Conservation (phyloP, 2,113 vertebrate genomes). For the Pimephales promelas region DNA sequence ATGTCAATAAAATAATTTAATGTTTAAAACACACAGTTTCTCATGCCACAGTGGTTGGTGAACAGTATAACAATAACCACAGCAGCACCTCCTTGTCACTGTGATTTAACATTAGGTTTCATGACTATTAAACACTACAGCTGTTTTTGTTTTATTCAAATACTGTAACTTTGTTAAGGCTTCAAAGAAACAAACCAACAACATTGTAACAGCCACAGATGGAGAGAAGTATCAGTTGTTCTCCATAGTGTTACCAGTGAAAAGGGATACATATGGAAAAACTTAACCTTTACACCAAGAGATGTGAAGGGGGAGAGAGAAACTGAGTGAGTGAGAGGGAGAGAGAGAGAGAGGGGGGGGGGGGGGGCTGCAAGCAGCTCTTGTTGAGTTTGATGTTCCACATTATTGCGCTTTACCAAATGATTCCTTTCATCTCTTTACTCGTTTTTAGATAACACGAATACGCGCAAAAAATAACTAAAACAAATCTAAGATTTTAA, state of each 20-base stretch:
- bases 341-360: conserved; percentile 1
- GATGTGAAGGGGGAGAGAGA: conserved; percentile 49
- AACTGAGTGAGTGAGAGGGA: neutral
- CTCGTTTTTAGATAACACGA: conserved; percentile 36
- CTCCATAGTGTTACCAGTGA: conserved; percentile 39
- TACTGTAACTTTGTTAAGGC: neutral
- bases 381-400: conserved; percentile 39
- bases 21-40: neutral
- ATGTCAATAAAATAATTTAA: too few species aligned
- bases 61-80: neutral
- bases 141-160: neutral
- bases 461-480: conserved; percentile 8
- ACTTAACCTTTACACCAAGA: conserved; percentile 65
- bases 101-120: neutral
- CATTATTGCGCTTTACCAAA: conserved; percentile 1
- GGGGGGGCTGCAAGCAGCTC: neutral
- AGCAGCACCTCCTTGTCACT: neutral
- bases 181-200: conserved; percentile 37
- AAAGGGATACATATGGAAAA: conserved; percentile 74
- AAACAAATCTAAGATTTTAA: conserved; percentile 4
- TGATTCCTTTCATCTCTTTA: conserved; percentile 30
- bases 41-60: neutral
- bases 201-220: conserved; percentile 47
- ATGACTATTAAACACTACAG: neutral
- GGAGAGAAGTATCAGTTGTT: conserved; percentile 29